Conservation (phyloP, 1,140 invertebrate species). For the Plutomurus gul region DNA sequence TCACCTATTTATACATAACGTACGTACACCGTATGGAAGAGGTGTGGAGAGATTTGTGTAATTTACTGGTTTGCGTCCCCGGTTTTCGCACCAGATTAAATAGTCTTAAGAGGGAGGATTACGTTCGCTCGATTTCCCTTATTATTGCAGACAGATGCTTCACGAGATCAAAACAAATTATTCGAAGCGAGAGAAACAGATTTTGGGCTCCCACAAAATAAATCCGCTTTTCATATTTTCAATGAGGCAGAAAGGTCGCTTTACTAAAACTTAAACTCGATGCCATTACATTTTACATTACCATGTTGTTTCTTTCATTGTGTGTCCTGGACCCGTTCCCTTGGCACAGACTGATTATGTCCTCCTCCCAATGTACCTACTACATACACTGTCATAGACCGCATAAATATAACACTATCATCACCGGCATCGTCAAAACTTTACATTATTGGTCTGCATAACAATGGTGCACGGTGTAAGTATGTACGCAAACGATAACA, state of each 20-base stretch:
- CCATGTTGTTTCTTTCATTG: not conserved
- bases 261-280: conserved; percentile 11
- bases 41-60: conserved; percentile 38
- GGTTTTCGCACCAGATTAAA: conserved; percentile 49
- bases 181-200: conserved; percentile 34
- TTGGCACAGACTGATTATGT: not conserved
- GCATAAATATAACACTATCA: not conserved
- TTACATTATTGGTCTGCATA: not conserved
- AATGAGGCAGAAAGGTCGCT: conserved; percentile 45
- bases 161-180: conserved; percentile 52
- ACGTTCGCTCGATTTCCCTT: conserved; percentile 45
- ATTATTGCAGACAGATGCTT: conserved; percentile 52
- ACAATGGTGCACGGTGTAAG: not conserved
- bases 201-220: conserved; percentile 38
- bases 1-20: no score
- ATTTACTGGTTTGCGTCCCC: conserved; percentile 44
- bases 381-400: not conserved
- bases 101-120: conserved; percentile 42
- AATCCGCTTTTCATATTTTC: conserved; percentile 50
- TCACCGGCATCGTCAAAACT: not conserved
- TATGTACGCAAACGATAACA: not conserved
- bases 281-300: conserved; percentile 9
- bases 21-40: no score
- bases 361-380: no score
- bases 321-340: no score